Percentiles rank a stretch among this genome's conserved stretches.
These are phyloP conservation scores for Onchidella celtica DNA, from an alignment of 2,888 invertebrate genomes.

Conservation along the genomic window DNA sequence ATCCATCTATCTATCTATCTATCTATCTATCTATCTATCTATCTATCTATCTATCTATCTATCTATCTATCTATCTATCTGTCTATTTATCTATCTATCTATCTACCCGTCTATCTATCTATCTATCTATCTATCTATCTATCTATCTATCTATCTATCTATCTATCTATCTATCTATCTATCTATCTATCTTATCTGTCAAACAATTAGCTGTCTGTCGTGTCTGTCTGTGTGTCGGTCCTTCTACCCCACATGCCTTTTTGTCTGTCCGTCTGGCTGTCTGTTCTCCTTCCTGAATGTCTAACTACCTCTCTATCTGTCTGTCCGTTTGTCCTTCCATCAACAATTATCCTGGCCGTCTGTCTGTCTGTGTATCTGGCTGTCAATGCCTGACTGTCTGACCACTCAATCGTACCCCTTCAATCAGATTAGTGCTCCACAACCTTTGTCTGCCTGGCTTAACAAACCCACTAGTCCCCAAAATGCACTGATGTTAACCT, in stretches of 20 bases:
- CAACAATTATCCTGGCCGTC: background rate
- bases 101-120: background rate
- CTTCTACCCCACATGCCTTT: no score
- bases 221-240: no score
- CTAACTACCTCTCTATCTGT: conserved; percentile 10
- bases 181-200: no score
- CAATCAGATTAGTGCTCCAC: no score
- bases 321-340: conserved; percentile 1
- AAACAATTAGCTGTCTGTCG: no score
- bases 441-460: no score
- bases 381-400: conserved; percentile 5
- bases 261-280: background rate
- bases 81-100: conserved; percentile 12
- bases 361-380: background rate
- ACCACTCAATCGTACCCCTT: no score
- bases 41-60: conserved; percentile 21
- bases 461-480: no score
- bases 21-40: background rate
- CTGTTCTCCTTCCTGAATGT: conserved; percentile 1
- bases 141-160: background rate
- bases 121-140: background rate
- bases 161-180: no score
- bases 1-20: background rate
- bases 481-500: no score
- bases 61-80: conserved; percentile 15